Evolutionary conservation across 2,888 invertebrate genomes (phyloP), one percentile per base, ranked within the genome.

Genomic region (Eupithecia dodoneata): DNA sequence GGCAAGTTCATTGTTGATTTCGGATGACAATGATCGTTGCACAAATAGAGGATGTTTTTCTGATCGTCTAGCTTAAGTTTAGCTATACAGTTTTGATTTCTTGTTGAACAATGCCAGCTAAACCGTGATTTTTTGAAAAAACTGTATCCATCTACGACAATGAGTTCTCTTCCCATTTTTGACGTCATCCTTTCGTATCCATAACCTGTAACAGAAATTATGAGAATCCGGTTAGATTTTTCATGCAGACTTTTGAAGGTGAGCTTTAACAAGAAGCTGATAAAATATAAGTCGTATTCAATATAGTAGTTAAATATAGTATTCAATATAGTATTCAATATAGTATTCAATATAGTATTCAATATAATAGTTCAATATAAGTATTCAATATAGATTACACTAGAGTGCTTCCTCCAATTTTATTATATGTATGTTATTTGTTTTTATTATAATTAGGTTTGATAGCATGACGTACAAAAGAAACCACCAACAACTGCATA

Each of bases 91-190:
- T 79, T 71, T 0, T 79, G 79, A 45, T 80, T 81, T 18, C 74
- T 79, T 5, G 80, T 80, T 0, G 91, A 91, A 74, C 91, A 91
- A 0, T 84, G 81, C 90, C 90, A 91, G 9, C 79, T 78, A 18
- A 76, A 0, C 84, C 52, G n/a, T 4, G 52, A 52, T 6, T 13
- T 1, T 52, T 52, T 52, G 3, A 5, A 83, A 80, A 80, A 85
- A 89, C 0, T 87, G 67, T 86, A 88, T 1, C 89, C 89, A n/a
- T 85, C 84, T 15, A 86, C 74, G 5, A 86, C 71, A 10, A 88
- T 76, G 0, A 87, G 79, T 18, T 83, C 79, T 44, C 80, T 86
- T 3, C 87, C 87, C 73, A 82, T 83, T 80, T 82, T 85, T 0
- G 88, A 88, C 70, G 79, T 81, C 0, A 85, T 80, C 5, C 3